A percentile compares a stretch with the other conserved stretches of the same genome.
Evolutionary conservation across 2,797 vertebrate species (phyloP).

Genomic region (Ctenopoma kingsleyae): DNA sequence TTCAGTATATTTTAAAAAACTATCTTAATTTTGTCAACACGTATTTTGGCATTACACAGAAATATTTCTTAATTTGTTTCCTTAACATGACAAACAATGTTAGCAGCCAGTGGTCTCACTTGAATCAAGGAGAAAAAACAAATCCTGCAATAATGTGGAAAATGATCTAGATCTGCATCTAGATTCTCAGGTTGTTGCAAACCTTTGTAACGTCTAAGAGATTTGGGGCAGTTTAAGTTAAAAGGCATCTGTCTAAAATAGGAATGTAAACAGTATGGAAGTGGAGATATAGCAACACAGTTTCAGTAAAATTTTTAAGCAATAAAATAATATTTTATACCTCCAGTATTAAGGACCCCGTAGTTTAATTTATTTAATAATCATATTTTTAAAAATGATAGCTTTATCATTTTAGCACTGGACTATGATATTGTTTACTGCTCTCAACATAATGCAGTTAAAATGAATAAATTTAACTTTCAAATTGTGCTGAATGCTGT

Average conservation of each 20-base stretch:
- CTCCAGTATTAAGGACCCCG: background rate
- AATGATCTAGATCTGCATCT: too few relatives aligned
- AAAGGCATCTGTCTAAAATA: constrained; percentile 45
- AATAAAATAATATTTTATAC: background rate
- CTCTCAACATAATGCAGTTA: background rate
- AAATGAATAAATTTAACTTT: background rate
- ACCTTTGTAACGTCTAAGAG: background rate
- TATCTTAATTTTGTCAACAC: constrained; percentile 1
- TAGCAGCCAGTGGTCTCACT: background rate
- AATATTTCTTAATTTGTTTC: background rate
- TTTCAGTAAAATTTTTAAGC: background rate
- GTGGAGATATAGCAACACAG: background rate
- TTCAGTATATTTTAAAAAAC: background rate
- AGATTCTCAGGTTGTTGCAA: too few relatives aligned
- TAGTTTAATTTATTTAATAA: background rate
- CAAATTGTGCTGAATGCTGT: background rate
- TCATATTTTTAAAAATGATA: too few relatives aligned
- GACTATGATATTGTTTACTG: background rate
- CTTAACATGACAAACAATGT: background rate
- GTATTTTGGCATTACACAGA: background rate
- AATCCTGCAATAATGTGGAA: background rate
- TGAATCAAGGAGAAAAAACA: background rate
- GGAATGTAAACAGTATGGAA: constrained; percentile 59
- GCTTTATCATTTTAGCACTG: background rate
- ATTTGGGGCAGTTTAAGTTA: background rate